Percentiles rank a stretch among this genome's conserved stretches.
Evolutionary conservation across 2,797 vertebrate species (phyloP).

Genomic region (Microtus agrestis): DNA sequence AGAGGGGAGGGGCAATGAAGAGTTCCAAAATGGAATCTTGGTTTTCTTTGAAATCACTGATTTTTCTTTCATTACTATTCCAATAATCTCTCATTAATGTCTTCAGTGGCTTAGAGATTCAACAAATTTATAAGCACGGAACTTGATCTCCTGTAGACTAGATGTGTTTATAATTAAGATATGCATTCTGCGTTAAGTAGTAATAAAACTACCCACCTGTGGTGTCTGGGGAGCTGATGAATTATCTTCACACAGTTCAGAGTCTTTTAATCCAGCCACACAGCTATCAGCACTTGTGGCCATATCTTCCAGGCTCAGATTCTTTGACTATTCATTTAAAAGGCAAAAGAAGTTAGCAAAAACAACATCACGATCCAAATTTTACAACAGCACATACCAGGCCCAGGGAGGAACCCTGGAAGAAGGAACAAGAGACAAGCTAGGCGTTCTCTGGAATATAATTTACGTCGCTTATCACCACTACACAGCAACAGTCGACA

Average conservation of each 20-base stretch:
- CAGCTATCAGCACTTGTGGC: constrained; percentile 79
- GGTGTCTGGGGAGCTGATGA: constrained; percentile 47
- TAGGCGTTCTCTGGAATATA: background rate
- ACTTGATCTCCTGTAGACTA: constrained; percentile 32
- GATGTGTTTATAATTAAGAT: constrained; percentile 42
- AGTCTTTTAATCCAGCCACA: constrained; percentile 88
- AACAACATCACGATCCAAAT: background rate
- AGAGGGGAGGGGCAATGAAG: background rate
- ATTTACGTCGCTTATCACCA: background rate
- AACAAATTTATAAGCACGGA: constrained; percentile 62
- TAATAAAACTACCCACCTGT: constrained; percentile 78
- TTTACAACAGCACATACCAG: constrained; percentile 7
- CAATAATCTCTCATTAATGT: constrained; percentile 43
- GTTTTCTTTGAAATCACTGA: constrained; percentile 55
- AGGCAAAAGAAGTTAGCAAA: constrained; percentile 63
- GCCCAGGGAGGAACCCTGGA: constrained; percentile 43
- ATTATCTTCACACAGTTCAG: constrained; percentile 85
- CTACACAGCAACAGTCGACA: constrained; percentile 1
- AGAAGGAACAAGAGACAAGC: constrained; percentile 33
- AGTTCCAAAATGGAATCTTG: constrained; percentile 48
- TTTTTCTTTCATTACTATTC: constrained; percentile 46
- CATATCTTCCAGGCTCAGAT: constrained; percentile 86
- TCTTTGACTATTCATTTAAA: constrained; percentile 80
- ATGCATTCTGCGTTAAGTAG: constrained; percentile 51
- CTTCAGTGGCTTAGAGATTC: constrained; percentile 54